A percentile compares a stretch with the other conserved stretches of the same genome.
Evolutionary conservation across 2,888 invertebrate species (phyloP).

Genomic region (Alcis repandata): DNA sequence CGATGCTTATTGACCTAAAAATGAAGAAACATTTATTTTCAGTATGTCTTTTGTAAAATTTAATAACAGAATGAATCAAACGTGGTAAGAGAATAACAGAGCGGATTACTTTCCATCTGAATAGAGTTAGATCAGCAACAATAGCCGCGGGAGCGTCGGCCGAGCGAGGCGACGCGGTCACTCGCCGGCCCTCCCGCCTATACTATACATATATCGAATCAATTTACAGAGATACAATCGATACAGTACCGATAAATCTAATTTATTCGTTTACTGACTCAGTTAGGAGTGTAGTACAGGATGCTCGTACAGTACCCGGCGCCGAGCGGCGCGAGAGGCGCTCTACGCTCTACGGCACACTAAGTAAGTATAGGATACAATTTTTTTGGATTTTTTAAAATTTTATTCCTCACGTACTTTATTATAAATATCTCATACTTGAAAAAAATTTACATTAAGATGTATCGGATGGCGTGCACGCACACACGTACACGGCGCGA

Average conservation of each 20-base stretch:
- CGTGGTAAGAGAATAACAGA: slow-evolving; percentile 82
- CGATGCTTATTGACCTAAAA: slow-evolving; percentile 89
- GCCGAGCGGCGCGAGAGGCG: slow-evolving; percentile 43
- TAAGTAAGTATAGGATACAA: slow-evolving; percentile 67
- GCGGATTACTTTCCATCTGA: slow-evolving; percentile 80
- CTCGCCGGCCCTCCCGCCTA: slow-evolving; percentile 27
- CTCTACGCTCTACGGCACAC: slow-evolving; percentile 50
- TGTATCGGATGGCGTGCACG: slow-evolving; percentile 51
- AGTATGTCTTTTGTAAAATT: slow-evolving; percentile 89
- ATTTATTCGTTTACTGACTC: slow-evolving; percentile 84
- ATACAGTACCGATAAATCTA: slow-evolving; percentile 84
- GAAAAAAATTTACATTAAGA: slow-evolving; percentile 85
- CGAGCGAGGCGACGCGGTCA: slow-evolving; percentile 39
- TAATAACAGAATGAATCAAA: slow-evolving; percentile 86
- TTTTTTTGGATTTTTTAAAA: slow-evolving; percentile 75
- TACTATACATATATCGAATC: slow-evolving; percentile 74
- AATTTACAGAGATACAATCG: slow-evolving; percentile 81
- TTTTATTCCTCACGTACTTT: slow-evolving; percentile 81
- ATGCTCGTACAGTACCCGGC: not conserved
- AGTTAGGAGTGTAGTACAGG: not conserved
- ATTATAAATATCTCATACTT: slow-evolving; percentile 85
- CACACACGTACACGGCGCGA: slow-evolving; percentile 44
- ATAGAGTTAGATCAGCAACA: slow-evolving; percentile 83
- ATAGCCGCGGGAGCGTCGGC: slow-evolving; percentile 60
- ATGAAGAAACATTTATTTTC: slow-evolving; percentile 91